Evolutionary conservation across 1,140 invertebrate genomes (phyloP), one percentile per base, ranked within the genome.

Genomic region (Hesperophylax magnus): DNA sequence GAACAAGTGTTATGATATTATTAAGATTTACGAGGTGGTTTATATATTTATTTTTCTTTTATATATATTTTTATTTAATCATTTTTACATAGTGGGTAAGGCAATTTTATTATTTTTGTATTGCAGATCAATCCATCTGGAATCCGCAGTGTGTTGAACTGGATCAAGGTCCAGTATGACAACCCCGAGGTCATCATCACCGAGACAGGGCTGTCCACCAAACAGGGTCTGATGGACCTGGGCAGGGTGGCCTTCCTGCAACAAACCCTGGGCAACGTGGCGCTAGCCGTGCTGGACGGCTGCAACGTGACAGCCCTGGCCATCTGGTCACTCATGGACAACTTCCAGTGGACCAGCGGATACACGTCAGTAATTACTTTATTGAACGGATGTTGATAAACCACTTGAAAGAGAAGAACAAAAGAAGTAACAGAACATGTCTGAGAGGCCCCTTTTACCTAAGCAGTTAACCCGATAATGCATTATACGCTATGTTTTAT

Each of bases 321-420:
- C 60, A 88, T 89, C 22, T 94, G 93, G 93, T 92, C 91, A 53
- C 84, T 94, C 22, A 90, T 94, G 89, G 94, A 94, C 82, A 94
- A 93, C 83, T 93, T 92, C 83, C 93, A 94, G 86, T 94, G 93
- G 92, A 87, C 88, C 58, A 88, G 86, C 17, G 91, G 90, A 72
- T 91, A 89, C 83, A 87, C 85, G 87, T 88, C 83, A 86, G 85
- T 86, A 75, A 3, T 54, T 65, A 22, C 2, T 22, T 61, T 61
- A 61, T 54, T 54, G 14, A 7, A 15, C 14, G 1, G 7, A 3
- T 2, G 1, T 7, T 54, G 14, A 54, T 2, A 61, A n/a, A 47
- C 1, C 3, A 31, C 5, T 2, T 27, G 27, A 27, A 27, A 27
- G 27, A 27, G 5, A 2, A 5, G 27, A 27, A 2, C 27, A 27